A percentile compares a stretch with the other conserved stretches of the same genome.
These are phyloP conservation scores for Tachina lurida DNA, from an alignment of 2,888 invertebrate genomes.

Conservation along the genomic window DNA sequence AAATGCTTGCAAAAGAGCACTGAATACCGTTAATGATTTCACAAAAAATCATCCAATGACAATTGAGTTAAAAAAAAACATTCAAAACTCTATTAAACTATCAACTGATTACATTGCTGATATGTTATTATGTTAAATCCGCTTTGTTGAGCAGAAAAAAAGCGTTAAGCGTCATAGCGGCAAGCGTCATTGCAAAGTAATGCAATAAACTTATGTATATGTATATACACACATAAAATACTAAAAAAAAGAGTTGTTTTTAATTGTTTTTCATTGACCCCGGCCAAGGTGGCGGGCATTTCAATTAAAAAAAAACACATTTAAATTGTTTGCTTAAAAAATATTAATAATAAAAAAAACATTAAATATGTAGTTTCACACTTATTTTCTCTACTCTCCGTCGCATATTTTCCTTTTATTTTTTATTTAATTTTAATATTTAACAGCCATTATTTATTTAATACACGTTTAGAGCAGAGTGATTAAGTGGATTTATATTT, in stretches of 20 bases:
- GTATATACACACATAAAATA: neutral
- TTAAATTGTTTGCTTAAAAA: conserved; percentile 13
- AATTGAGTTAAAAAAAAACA: no score
- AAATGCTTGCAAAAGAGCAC: no score
- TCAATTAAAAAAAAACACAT: conserved; percentile 25
- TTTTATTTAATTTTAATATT: conserved; percentile 21
- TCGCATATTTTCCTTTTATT: neutral
- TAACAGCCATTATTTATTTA: conserved; percentile 56
- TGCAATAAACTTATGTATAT: neutral
- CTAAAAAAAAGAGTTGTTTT: conserved; percentile 7
- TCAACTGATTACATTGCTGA: neutral
- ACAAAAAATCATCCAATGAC: no score
- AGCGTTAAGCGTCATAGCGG: conserved; percentile 9
- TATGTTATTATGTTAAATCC: neutral
- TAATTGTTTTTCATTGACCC: conserved; percentile 60
- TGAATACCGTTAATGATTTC: no score
- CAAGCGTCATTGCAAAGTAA: neutral
- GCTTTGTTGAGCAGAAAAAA: conserved; percentile 2
- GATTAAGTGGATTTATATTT: conserved; percentile 10
- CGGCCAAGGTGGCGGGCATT: conserved; percentile 63
- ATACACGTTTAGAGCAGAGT: conserved; percentile 28
- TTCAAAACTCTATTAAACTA: no score
- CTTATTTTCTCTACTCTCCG: neutral
- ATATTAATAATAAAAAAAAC: neutral
- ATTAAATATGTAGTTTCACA: neutral